Evolutionary conservation across 1,140 invertebrate species (phyloP).

Genomic region (Choristoneura fumiferana): DNA sequence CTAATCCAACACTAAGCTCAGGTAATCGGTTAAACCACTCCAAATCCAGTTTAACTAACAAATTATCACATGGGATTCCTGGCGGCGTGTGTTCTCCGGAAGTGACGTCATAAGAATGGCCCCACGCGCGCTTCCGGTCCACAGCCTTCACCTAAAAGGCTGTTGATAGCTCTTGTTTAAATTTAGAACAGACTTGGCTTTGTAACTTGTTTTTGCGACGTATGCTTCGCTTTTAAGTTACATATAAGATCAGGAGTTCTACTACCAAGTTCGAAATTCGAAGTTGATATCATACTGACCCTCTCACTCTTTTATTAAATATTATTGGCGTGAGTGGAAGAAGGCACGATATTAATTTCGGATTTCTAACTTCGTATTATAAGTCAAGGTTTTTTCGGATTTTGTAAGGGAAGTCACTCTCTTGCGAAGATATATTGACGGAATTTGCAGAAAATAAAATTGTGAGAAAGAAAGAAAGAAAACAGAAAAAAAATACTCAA

Average conservation of each 20-base stretch:
- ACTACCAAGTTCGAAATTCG: too few species aligned
- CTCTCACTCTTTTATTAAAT: too few species aligned
- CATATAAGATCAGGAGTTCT: not conserved
- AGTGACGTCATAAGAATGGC: slow-evolving; percentile 46
- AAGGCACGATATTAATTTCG: too few species aligned
- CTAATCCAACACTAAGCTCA: slow-evolving; percentile 3
- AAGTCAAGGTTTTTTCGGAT: too few species aligned
- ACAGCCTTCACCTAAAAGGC: slow-evolving; percentile 57
- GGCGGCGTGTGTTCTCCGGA: slow-evolving; percentile 40
- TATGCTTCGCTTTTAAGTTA: not conserved
- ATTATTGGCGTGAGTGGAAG: too few species aligned
- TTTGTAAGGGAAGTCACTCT: too few species aligned
- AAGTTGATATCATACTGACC: too few species aligned
- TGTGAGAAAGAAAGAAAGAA: too few species aligned
- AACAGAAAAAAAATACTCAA: too few species aligned
- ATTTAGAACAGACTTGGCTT: slow-evolving; percentile 16
- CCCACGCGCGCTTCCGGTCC: slow-evolving; percentile 42
- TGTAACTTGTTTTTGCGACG: slow-evolving; percentile 13
- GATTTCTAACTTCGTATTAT: too few species aligned
- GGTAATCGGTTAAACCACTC: slow-evolving; percentile 8
- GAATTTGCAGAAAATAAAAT: too few species aligned
- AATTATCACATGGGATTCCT: slow-evolving; percentile 36
- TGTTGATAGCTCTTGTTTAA: slow-evolving; percentile 19
- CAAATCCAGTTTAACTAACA: slow-evolving; percentile 34
- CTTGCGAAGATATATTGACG: too few species aligned